phyloP scores from a whole-genome alignment of 1,140 invertebrate species.

The Caenorhabditis remanei region DNA sequence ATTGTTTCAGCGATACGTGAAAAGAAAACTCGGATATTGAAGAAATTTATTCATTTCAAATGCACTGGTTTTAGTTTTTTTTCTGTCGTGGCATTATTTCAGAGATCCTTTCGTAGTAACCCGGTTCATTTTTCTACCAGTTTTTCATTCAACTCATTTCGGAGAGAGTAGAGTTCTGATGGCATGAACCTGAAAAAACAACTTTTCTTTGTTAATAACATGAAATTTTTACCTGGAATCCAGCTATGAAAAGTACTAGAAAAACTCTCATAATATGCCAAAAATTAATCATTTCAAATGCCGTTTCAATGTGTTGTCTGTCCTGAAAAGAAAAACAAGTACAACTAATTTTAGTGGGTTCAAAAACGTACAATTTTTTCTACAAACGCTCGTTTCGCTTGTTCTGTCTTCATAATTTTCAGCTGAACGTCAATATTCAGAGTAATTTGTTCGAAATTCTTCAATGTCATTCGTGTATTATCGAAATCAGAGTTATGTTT shows the following conservation, averaged over 20 bases:
- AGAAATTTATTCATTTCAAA: no score
- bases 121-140: background rate
- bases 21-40: no score
- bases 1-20: no score
- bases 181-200: background rate
- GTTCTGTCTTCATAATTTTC: slow-evolving; percentile 48
- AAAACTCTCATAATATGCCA: slow-evolving; percentile 46
- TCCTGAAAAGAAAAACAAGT: background rate
- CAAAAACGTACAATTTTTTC: slow-evolving; percentile 39
- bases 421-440: slow-evolving; percentile 17
- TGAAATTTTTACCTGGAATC: background rate
- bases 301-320: slow-evolving; percentile 27
- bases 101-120: slow-evolving; percentile 5
- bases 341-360: background rate
- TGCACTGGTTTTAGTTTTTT: no score
- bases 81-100: background rate
- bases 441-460: slow-evolving; percentile 30
- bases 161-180: background rate
- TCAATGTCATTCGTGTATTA: slow-evolving; percentile 23
- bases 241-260: slow-evolving; percentile 25
- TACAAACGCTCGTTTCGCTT: slow-evolving; percentile 31
- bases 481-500: background rate
- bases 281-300: slow-evolving; percentile 46
- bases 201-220: background rate
- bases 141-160: background rate